These are phyloP conservation scores for Anthopleura xanthogrammica DNA, from an alignment of 92 coral and sea anemone species.

Conservation along the genomic window DNA sequence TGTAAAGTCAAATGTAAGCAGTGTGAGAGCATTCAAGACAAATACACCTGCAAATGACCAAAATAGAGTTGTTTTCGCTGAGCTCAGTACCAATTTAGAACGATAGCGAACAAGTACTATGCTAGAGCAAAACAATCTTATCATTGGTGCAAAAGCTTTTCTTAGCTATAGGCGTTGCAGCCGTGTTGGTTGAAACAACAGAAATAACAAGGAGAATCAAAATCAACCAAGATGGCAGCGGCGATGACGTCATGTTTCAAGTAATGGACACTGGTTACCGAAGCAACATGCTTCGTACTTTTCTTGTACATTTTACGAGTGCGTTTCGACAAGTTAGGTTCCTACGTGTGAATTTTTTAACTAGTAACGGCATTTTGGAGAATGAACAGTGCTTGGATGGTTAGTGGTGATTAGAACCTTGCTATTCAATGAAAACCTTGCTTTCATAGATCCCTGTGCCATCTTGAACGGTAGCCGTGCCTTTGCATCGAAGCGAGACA, in stretches of 20 bases:
- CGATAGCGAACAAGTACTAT: neutral
- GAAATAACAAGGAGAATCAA: neutral
- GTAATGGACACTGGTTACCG: too few relatives aligned
- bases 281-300: neutral
- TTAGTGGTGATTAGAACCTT: too few relatives aligned
- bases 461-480: too few relatives aligned
- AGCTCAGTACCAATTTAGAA: neutral
- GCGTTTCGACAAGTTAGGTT: too few relatives aligned
- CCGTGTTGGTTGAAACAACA: neutral
- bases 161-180: neutral
- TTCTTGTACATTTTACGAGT: too few relatives aligned
- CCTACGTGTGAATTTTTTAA: too few relatives aligned
- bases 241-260: neutral
- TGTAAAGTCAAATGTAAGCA: slow-evolving; percentile 78
- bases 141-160: neutral
- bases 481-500: too few relatives aligned
- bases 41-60: slow-evolving; percentile 70
- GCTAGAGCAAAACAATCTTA: neutral
- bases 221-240: neutral
- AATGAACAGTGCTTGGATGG: neutral
- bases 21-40: slow-evolving; percentile 71
- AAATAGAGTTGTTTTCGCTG: neutral
- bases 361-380: neutral
- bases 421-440: too few relatives aligned
- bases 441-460: too few relatives aligned